These are phyloP conservation scores for Belonocnema kinseyi DNA, from an alignment of 1,140 invertebrate genomes.

Conservation along the genomic window DNA sequence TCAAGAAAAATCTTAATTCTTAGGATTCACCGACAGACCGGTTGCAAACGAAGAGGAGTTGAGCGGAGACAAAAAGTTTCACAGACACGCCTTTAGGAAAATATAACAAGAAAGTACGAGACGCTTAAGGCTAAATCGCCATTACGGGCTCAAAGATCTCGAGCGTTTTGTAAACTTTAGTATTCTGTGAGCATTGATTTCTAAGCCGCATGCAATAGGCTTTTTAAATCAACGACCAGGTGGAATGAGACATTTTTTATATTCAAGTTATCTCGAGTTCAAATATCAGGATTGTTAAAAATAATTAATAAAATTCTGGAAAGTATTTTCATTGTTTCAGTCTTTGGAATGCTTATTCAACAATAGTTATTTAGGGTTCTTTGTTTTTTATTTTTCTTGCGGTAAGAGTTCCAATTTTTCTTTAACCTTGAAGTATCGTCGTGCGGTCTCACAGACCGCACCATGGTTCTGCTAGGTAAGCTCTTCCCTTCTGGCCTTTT, in stretches of 20 bases:
- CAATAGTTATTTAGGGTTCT: too few species aligned
- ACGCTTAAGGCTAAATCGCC: slow-evolving; percentile 27
- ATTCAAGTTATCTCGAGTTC: too few species aligned
- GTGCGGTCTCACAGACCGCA: too few species aligned
- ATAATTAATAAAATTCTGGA: too few species aligned
- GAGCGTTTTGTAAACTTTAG: slow-evolving; percentile 8
- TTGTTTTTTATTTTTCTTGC: too few species aligned
- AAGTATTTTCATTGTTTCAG: too few species aligned
- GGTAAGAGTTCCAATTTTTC: too few species aligned
- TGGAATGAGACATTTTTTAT: background rate
- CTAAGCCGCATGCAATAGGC: background rate
- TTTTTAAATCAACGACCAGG: background rate
- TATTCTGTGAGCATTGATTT: slow-evolving; percentile 2
- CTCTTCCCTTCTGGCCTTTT: too few species aligned
- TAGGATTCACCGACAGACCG: slow-evolving; percentile 25
- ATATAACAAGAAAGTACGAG: slow-evolving; percentile 6
- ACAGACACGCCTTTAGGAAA: slow-evolving; percentile 30
- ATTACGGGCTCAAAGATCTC: background rate
- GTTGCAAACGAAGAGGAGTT: slow-evolving; percentile 9
- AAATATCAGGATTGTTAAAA: too few species aligned
- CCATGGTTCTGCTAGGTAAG: too few species aligned
- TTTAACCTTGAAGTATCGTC: too few species aligned
- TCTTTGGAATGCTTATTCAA: too few species aligned
- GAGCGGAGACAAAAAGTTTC: slow-evolving; percentile 17
- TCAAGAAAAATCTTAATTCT: slow-evolving; percentile 26